Conservation (phyloP, 2,888 invertebrate species). For the Watsonalla binaria region DNA sequence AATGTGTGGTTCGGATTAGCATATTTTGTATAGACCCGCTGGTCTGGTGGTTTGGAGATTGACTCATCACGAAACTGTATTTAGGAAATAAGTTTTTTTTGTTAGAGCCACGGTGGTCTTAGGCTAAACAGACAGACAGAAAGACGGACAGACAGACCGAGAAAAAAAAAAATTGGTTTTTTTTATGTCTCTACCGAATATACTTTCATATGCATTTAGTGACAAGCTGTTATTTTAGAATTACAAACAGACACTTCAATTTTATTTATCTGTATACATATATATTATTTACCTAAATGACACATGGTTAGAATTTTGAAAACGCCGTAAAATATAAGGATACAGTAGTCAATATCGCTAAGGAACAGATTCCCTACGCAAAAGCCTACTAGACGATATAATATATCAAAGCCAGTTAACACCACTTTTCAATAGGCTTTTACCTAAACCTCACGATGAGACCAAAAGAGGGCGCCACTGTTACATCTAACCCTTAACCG, state of each 20-base stretch:
- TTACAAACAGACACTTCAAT: too few species aligned
- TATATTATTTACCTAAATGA: background rate
- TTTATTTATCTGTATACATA: too few species aligned
- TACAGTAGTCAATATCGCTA: too few species aligned
- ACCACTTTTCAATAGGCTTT: constrained; percentile 27
- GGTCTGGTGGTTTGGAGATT: background rate
- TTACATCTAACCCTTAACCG: constrained; percentile 44
- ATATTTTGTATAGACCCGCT: background rate
- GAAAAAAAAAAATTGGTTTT: too few species aligned
- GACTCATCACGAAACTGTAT: background rate
- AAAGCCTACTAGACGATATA: background rate
- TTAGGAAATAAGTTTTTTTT: too few species aligned
- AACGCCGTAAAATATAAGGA: too few species aligned
- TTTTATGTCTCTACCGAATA: too few species aligned
- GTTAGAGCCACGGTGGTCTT: background rate
- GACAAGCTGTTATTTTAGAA: too few species aligned
- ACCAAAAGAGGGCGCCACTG: constrained; percentile 36
- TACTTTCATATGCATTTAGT: too few species aligned
- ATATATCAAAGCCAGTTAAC: constrained; percentile 23
- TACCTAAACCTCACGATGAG: constrained; percentile 41
- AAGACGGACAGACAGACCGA: too few species aligned
- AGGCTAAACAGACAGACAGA: too few species aligned
- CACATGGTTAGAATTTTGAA: background rate
- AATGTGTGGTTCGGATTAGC: constrained; percentile 9
- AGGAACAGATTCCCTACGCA: background rate